A percentile compares a stretch with the other conserved stretches of the same genome.
These are phyloP conservation scores for Pseudorectes ferrugineus DNA, from an alignment of 2,113 vertebrate species.

Conservation along the genomic window DNA sequence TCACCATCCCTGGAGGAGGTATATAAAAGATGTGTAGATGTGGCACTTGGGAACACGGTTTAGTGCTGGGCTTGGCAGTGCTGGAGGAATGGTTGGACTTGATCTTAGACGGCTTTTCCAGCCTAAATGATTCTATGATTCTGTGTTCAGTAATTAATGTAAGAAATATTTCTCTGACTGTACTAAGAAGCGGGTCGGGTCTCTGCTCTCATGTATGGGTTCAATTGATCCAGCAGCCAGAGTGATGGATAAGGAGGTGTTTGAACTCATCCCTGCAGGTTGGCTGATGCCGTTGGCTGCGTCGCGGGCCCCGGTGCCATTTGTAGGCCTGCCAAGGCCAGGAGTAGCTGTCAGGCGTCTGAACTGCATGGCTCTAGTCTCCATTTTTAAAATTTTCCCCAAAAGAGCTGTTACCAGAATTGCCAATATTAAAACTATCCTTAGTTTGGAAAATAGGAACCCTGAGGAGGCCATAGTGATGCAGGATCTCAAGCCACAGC, in stretches of 20 bases:
- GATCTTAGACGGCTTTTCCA: not conserved
- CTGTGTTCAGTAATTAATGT: not conserved
- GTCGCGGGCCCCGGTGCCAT: rapidly evolving
- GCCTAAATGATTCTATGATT: not conserved
- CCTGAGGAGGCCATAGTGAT: rapidly evolving
- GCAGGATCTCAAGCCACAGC: not conserved
- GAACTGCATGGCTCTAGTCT: not conserved
- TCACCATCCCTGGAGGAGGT: not conserved
- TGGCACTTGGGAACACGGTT: not conserved
- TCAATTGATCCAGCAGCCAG: not conserved
- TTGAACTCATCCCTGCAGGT: not conserved
- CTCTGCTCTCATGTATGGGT: not conserved
- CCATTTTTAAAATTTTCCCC: not conserved
- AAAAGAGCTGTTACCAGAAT: not conserved
- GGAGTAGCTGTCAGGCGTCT: not conserved
- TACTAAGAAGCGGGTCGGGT: not conserved
- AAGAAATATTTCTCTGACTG: not conserved
- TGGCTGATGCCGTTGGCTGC: rapidly evolving
- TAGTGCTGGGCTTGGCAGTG: not conserved
- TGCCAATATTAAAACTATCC: not conserved
- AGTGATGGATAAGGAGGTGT: not conserved
- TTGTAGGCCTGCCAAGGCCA: not conserved
- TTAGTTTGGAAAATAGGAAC: not conserved
- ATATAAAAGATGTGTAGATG: not conserved
- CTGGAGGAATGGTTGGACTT: not conserved